phyloP scores from a whole-genome alignment of 2,888 invertebrate genomes.

The Dynastes maya region DNA sequence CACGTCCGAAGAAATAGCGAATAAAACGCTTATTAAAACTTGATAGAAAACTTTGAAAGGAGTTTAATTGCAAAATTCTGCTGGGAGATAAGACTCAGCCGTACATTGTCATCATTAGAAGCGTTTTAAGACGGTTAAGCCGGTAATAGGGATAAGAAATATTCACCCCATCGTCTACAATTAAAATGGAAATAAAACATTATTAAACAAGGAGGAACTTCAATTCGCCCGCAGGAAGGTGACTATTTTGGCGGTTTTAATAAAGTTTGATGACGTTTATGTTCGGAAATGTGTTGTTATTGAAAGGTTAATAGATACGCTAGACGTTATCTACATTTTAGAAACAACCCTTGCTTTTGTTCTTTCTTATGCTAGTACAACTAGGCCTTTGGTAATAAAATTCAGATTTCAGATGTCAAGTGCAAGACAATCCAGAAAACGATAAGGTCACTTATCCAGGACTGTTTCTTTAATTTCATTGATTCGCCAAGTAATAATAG shows the following conservation, averaged over 20 bases:
- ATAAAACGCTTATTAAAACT: slow-evolving; percentile 14
- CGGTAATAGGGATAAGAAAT: slow-evolving; percentile 3
- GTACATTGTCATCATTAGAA: background rate
- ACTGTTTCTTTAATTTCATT: too few species aligned
- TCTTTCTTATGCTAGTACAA: too few species aligned
- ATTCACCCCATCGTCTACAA: slow-evolving; percentile 1
- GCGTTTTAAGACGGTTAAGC: slow-evolving; percentile 5
- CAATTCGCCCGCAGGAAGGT: background rate
- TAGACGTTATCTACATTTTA: background rate
- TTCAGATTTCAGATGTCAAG: too few species aligned
- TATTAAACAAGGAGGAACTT: slow-evolving; percentile 13
- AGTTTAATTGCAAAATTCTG: slow-evolving; percentile 20
- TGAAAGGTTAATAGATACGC: background rate
- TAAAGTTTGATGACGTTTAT: background rate
- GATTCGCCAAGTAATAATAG: too few species aligned
- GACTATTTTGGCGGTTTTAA: background rate
- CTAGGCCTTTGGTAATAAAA: too few species aligned
- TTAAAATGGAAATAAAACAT: slow-evolving; percentile 19
- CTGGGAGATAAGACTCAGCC: background rate
- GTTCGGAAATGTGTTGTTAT: background rate
- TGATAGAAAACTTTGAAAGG: background rate
- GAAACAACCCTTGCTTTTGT: too few species aligned
- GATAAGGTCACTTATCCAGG: too few species aligned
- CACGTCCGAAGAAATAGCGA: background rate
- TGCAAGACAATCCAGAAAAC: too few species aligned